These are phyloP conservation scores for Calliopum simillimum DNA, from an alignment of 2,888 invertebrate genomes.

Conservation along the genomic window DNA sequence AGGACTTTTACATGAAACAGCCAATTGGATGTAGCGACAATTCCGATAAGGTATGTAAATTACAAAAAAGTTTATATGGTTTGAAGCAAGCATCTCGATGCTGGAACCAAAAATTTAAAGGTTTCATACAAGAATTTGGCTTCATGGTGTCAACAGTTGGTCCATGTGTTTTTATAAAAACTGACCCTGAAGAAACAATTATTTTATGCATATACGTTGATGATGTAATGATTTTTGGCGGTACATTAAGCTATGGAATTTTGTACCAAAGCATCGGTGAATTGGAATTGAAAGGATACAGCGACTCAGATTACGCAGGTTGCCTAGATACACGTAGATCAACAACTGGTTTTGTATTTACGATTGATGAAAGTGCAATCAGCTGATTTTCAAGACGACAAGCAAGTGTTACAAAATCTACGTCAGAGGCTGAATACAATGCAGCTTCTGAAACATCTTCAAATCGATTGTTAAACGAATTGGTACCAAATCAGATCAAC, in stretches of 20 bases:
- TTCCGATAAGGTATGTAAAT: constrained; percentile 43
- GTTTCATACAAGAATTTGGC: too few relatives aligned
- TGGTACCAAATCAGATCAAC: too few relatives aligned
- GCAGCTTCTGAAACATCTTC: constrained; percentile 27
- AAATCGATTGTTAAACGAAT: background rate
- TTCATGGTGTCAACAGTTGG: too few relatives aligned
- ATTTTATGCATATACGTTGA: constrained; percentile 53
- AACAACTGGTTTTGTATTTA: constrained; percentile 46
- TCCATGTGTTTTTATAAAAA: constrained; percentile 49
- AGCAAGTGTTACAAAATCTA: constrained; percentile 52
- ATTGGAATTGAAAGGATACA: constrained; percentile 40
- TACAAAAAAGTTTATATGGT: constrained; percentile 49
- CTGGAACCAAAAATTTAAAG: too few relatives aligned
- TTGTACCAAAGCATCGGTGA: too few relatives aligned
- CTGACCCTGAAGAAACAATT: constrained; percentile 34
- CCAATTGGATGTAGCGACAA: constrained; percentile 41
- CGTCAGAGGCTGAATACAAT: constrained; percentile 36
- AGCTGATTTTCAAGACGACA: constrained; percentile 56
- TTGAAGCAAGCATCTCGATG: constrained; percentile 50
- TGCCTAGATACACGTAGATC: constrained; percentile 43
- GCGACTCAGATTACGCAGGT: constrained; percentile 47
- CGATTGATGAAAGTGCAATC: constrained; percentile 47
- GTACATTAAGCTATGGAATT: constrained; percentile 35
- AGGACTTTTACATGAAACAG: constrained; percentile 43
- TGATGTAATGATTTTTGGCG: too few relatives aligned